A percentile compares a stretch with the other conserved stretches of the same genome.
Conservation (phyloP, 2,113 vertebrate genomes). For the Phyllostomus hastatus region DNA sequence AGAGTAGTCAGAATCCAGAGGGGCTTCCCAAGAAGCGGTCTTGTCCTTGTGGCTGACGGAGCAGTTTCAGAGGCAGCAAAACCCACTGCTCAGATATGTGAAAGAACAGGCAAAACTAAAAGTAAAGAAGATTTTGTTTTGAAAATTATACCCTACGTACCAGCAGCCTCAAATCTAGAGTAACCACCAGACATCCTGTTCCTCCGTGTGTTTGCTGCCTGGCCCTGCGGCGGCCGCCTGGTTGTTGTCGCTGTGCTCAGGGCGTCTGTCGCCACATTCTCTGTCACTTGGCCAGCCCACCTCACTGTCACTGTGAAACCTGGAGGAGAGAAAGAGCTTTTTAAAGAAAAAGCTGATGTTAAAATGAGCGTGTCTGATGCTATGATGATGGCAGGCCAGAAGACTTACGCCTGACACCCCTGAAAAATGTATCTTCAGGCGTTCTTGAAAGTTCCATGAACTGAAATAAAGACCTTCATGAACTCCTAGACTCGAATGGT, state of each 20-base stretch:
- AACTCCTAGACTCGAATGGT: neutral
- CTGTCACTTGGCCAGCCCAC: neutral
- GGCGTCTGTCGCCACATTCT: neutral
- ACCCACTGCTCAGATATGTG: neutral
- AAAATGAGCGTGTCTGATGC: neutral
- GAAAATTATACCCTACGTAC: neutral
- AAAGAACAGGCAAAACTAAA: neutral
- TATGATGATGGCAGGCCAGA: neutral
- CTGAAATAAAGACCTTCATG: neutral
- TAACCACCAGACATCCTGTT: neutral
- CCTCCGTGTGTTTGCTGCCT: neutral
- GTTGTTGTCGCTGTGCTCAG: rapidly evolving
- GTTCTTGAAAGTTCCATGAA: neutral
- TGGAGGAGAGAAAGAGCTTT: neutral
- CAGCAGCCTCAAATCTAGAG: neutral
- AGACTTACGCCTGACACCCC: neutral
- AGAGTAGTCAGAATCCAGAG: no score
- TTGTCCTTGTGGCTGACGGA: neutral
- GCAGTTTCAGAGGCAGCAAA: neutral
- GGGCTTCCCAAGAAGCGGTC: neutral
- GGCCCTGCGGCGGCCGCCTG: neutral
- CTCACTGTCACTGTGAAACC: neutral
- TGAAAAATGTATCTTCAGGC: neutral
- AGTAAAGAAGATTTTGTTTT: neutral
- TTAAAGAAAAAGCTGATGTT: neutral